These are phyloP conservation scores for Graptemys geographica DNA, from an alignment of 2,797 vertebrate genomes.

Conservation along the genomic window DNA sequence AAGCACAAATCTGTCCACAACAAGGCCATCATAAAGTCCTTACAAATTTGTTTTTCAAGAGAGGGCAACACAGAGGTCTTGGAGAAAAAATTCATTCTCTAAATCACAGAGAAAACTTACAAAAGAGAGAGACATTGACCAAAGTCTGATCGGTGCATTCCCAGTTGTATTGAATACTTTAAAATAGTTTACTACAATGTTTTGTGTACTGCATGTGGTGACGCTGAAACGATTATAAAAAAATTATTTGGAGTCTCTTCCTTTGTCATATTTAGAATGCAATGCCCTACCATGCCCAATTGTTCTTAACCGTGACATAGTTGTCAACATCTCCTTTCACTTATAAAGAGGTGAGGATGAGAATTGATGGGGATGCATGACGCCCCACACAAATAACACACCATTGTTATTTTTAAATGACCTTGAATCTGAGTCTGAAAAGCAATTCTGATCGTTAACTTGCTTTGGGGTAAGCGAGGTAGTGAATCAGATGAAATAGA, in stretches of 20 bases:
- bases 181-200: background rate
- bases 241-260: conserved; percentile 1
- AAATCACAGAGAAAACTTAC: background rate
- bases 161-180: background rate
- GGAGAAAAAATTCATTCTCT: background rate
- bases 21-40: conserved; percentile 9
- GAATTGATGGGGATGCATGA: background rate
- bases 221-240: background rate
- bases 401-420: background rate
- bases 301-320: background rate
- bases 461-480: background rate
- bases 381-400: background rate
- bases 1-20: background rate
- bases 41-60: conserved; percentile 17
- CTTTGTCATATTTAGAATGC: background rate
- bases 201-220: fast-evolving
- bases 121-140: background rate
- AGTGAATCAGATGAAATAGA: conserved; percentile 47
- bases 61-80: conserved; percentile 9
- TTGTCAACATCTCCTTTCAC: background rate
- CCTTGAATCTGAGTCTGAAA: conserved; percentile 30
- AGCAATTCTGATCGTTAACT: conserved; percentile 28
- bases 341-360: conserved; percentile 14
- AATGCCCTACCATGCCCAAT: background rate
- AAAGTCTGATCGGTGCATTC: background rate